Evolutionary conservation across 1,140 invertebrate species (phyloP).

Genomic region (Chlorops oryzae): DNA sequence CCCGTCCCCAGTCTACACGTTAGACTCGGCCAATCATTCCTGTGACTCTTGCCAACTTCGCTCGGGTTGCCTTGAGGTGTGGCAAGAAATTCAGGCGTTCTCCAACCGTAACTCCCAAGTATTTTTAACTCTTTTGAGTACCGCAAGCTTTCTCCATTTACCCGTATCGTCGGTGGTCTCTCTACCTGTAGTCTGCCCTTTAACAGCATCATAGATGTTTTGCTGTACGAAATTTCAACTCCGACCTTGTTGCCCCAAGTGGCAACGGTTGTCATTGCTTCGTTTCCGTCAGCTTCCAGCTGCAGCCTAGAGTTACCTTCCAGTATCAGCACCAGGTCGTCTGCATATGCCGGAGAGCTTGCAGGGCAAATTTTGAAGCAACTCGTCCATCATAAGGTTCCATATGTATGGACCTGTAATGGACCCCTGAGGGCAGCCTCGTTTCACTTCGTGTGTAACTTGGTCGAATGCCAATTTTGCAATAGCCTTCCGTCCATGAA

Average conservation of each 20-base stretch:
- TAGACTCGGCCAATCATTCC: no score
- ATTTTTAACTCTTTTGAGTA: no score
- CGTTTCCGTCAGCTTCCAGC: conserved; percentile 9
- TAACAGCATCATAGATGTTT: background rate
- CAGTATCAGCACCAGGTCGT: conserved; percentile 18
- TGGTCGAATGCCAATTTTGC: background rate
- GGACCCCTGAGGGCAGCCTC: conserved; percentile 21
- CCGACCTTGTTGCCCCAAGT: conserved; percentile 1
- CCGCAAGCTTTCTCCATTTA: no score
- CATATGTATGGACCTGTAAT: conserved; percentile 21
- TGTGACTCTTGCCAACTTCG: no score
- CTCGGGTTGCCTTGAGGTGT: no score
- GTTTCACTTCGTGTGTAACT: conserved; percentile 6
- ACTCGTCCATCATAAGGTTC: conserved; percentile 26
- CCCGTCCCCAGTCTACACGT: no score
- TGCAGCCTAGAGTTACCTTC: conserved; percentile 12
- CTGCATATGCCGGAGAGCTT: conserved; percentile 22
- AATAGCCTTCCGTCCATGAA: conserved; percentile 4
- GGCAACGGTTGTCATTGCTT: background rate
- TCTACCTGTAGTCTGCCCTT: no score
- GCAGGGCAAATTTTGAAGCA: conserved; percentile 10
- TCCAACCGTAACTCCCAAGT: no score
- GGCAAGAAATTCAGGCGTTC: no score
- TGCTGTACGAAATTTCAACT: conserved; percentile 3
- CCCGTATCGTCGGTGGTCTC: no score